A percentile compares a stretch with the other conserved stretches of the same genome.
Evolutionary conservation across 2,888 invertebrate species (phyloP).

Genomic region (Pomacea canaliculata): DNA sequence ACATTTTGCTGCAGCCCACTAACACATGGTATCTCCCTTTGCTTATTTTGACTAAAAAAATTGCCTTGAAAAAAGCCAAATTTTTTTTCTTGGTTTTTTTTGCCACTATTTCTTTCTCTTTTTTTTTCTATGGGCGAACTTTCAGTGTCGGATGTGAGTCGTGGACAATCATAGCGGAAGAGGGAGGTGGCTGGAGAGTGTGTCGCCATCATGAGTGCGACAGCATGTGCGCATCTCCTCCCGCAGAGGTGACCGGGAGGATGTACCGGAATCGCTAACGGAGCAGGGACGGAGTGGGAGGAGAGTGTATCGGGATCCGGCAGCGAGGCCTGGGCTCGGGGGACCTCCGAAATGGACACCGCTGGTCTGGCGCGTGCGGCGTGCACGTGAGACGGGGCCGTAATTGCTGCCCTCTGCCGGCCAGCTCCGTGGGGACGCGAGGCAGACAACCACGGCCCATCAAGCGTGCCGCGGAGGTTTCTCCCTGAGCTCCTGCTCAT

Average conservation of each 20-base stretch:
- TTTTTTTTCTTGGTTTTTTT: neutral
- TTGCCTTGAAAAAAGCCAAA: no score
- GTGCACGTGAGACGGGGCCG: constrained; percentile 22
- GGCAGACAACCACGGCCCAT: neutral
- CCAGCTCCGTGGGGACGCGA: constrained; percentile 19
- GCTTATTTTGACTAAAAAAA: no score
- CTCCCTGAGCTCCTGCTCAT: neutral
- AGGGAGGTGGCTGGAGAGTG: neutral
- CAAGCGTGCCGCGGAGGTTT: neutral
- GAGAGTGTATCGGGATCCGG: constrained; percentile 21
- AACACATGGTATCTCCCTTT: no score
- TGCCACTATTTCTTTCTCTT: no score
- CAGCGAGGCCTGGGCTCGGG: constrained; percentile 7
- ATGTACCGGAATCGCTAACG: constrained; percentile 21
- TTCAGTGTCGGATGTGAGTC: neutral
- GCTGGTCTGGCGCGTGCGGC: constrained; percentile 18
- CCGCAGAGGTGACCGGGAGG: neutral
- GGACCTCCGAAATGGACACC: constrained; percentile 24
- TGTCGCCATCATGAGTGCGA: neutral
- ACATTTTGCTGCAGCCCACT: no score
- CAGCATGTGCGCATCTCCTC: neutral
- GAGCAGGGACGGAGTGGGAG: constrained; percentile 4
- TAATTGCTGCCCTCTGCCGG: constrained; percentile 26
- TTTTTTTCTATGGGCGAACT: no score
- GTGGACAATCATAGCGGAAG: neutral